phyloP scores from a whole-genome alignment of 2,113 vertebrate genomes.

The Hyperopisus bebe region DNA sequence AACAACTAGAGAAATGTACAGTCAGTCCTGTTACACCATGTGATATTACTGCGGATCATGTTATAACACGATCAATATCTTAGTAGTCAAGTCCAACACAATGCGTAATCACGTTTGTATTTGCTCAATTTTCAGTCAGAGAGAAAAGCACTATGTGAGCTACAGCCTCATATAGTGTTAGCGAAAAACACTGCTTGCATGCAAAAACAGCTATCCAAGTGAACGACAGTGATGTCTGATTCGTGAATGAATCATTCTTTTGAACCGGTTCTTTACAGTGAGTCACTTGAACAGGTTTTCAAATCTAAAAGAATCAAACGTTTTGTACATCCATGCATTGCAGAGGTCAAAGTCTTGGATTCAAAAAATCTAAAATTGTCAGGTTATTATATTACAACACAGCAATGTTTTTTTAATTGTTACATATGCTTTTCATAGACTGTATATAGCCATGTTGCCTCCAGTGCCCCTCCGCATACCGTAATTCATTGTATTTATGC shows the following conservation, averaged over 20 bases:
- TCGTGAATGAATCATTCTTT: neutral
- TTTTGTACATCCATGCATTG: neutral
- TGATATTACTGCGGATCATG: neutral
- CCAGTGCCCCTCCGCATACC: neutral
- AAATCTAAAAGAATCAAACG: neutral
- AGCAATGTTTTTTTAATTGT: neutral
- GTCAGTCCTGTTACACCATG: neutral
- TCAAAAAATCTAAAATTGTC: neutral
- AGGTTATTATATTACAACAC: neutral
- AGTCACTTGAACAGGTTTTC: neutral
- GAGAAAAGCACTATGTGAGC: too few species aligned
- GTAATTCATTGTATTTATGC: neutral
- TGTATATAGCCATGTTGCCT: neutral
- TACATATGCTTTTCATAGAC: neutral
- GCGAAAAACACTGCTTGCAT: neutral
- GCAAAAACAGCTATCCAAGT: neutral
- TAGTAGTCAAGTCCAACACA: neutral
- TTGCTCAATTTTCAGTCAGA: neutral
- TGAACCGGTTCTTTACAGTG: neutral
- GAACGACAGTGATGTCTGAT: neutral
- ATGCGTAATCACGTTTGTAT: neutral
- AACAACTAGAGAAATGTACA: neutral
- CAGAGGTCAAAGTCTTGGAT: neutral
- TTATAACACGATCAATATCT: neutral
- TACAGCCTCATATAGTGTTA: neutral